A percentile compares a stretch with the other conserved stretches of the same genome.
These are phyloP conservation scores for Gryllus longicercus DNA, from an alignment of 2,888 invertebrate species.

Conservation along the genomic window DNA sequence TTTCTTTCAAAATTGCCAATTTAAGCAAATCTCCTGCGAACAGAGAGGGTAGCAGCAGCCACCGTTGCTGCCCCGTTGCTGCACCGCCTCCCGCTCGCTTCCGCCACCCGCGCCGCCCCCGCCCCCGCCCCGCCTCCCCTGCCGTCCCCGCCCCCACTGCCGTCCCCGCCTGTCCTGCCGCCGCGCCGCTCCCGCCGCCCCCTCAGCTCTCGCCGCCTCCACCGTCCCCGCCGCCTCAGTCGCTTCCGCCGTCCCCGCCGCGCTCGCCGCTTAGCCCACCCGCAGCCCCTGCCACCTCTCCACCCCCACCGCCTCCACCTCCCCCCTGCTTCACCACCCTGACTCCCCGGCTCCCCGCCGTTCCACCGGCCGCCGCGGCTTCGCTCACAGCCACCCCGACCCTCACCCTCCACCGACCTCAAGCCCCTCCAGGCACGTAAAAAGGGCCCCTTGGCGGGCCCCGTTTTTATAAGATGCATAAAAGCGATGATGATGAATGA, in stretches of 20 bases:
- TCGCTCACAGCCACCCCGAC: neutral
- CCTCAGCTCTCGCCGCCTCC: too few relatives aligned
- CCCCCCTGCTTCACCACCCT: neutral
- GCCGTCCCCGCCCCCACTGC: too few relatives aligned
- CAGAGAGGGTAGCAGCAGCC: constrained; percentile 25
- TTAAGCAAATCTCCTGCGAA: constrained; percentile 37
- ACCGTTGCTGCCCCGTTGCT: neutral
- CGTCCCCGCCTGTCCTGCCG: too few relatives aligned
- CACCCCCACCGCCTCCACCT: neutral
- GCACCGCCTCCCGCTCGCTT: neutral
- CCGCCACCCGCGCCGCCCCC: neutral
- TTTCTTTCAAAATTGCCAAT: constrained; percentile 38
- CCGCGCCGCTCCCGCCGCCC: too few relatives aligned
- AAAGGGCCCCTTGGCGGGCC: neutral
- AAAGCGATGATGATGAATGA: constrained; percentile 8
- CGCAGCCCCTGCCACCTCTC: neutral
- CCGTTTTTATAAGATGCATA: constrained; percentile 20
- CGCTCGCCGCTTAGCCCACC: neutral
- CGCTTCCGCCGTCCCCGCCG: neutral
- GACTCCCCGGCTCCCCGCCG: neutral
- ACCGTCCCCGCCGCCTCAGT: neutral
- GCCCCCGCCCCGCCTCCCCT: too few relatives aligned
- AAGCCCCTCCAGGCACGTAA: neutral
- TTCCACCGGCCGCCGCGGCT: neutral
- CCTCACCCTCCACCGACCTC: neutral